Conservation (phyloP, 2,888 invertebrate genomes). For the Anoplius nigerrimus region DNA sequence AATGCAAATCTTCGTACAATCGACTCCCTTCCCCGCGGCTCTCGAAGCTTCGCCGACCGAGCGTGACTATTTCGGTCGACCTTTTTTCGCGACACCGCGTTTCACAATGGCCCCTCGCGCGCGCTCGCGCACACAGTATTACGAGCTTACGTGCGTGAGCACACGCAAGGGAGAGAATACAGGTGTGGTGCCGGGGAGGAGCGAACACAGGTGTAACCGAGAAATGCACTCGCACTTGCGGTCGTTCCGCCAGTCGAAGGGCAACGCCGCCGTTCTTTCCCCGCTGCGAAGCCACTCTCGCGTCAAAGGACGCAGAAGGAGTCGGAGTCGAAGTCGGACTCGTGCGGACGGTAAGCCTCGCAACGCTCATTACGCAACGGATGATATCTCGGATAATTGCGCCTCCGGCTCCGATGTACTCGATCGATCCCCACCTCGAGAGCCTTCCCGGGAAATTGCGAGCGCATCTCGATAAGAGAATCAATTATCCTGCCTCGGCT, state of each 20-base stretch:
- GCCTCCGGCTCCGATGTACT: too few relatives aligned
- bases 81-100: constrained; percentile 23
- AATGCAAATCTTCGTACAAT: not conserved
- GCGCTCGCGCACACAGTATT: constrained; percentile 2
- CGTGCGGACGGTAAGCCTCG: not conserved
- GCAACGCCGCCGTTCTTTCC: too few relatives aligned
- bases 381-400: not conserved
- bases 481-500: too few relatives aligned
- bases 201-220: constrained; percentile 47
- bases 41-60: constrained; percentile 17
- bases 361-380: not conserved
- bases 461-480: too few relatives aligned
- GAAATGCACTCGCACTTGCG: constrained; percentile 10
- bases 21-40: constrained; percentile 11
- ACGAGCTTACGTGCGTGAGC: constrained; percentile 7
- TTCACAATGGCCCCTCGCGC: not conserved
- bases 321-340: too few relatives aligned
- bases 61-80: constrained; percentile 41
- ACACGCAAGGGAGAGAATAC: too few relatives aligned
- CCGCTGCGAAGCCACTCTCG: not conserved
- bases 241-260: too few relatives aligned
- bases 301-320: too few relatives aligned
- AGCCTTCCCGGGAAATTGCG: too few relatives aligned
- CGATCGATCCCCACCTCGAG: too few relatives aligned
- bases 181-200: too few relatives aligned